phyloP scores from a whole-genome alignment of 2,113 vertebrate genomes.

The Eonycteris spelaea region DNA sequence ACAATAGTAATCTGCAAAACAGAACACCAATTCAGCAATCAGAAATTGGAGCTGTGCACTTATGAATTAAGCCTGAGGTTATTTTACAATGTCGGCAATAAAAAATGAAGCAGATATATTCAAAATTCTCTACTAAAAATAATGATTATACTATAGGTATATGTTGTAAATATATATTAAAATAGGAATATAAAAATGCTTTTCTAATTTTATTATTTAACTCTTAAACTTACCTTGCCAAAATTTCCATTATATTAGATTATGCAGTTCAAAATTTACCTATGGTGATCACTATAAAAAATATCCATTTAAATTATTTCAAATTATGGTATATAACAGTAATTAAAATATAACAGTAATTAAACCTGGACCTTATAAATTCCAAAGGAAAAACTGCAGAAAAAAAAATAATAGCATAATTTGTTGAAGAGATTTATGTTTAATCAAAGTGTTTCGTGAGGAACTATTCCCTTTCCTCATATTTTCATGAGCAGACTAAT shows the following conservation, averaged over 20 bases:
- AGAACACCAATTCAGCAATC: neutral
- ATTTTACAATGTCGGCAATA: neutral
- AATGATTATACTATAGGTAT: too few relatives aligned
- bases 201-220: neutral
- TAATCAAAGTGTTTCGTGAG: neutral
- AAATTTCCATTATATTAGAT: neutral
- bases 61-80: neutral
- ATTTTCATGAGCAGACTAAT: neutral
- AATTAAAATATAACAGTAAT: neutral
- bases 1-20: neutral
- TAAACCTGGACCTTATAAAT: neutral
- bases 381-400: neutral
- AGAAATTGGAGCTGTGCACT: neutral
- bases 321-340: neutral
- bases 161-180: too few relatives aligned
- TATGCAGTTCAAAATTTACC: neutral
- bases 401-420: neutral
- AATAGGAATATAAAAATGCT: neutral
- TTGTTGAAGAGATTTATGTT: neutral
- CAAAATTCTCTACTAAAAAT: neutral
- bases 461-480: neutral
- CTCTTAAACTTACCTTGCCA: neutral
- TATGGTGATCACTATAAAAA: neutral
- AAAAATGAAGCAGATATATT: neutral
- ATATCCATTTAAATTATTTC: neutral